Base-by-base conservation (phyloP, 2,797 vertebrate species). In the Tiaroga cobitis region DNA sequence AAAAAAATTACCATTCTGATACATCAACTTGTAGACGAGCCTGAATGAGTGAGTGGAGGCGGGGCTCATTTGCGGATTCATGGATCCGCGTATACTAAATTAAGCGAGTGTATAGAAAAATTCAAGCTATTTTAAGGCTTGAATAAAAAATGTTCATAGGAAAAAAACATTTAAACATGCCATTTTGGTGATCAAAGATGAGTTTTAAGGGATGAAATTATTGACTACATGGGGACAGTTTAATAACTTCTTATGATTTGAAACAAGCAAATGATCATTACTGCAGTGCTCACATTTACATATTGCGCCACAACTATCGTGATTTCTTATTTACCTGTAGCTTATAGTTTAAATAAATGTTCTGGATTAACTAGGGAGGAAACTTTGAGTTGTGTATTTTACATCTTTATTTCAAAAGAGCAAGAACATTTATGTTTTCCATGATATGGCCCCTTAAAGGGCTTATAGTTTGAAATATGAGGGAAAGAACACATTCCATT, bases 401-500 rank as follows among this genome's bases (percentile, higher is more conserved):
- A 0, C 5, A 24, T 63, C 26, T 49, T 67, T 41, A 68, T 67
- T 83, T 67, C 11, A 51, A 63, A 68, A 76, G 10, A 54, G 32
- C 5, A 76, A 65, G 10, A 51, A 54, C 16, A 29, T 65, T 75
- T 76, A 21, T 49, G 41, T 49, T 83, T 83, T 82, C 39, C 29
- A 37, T 34, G 39, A 34, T n/a, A 63, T 65, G 54, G 8, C 37
- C 13, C 21, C 29, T 74, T 82, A 49, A 61, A 78, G 24, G 8
- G 19, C 21, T 49, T 74, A 63, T 63, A 49, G 19, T n/a, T 61
- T 82, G 69, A 83, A 76, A 43, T 65, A 75, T 39, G 24, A 83
- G 43, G 72, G 13, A 37, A 83, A 41, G n/a, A 76, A 77, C 61
- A 77, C 43, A 83, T 83, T 63, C 43, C 9, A 15, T 65, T 67